A percentile compares a stretch with the other conserved stretches of the same genome.
These are phyloP conservation scores for Prionailurus bengalensis DNA, from an alignment of 2,113 vertebrate genomes.

Conservation along the genomic window DNA sequence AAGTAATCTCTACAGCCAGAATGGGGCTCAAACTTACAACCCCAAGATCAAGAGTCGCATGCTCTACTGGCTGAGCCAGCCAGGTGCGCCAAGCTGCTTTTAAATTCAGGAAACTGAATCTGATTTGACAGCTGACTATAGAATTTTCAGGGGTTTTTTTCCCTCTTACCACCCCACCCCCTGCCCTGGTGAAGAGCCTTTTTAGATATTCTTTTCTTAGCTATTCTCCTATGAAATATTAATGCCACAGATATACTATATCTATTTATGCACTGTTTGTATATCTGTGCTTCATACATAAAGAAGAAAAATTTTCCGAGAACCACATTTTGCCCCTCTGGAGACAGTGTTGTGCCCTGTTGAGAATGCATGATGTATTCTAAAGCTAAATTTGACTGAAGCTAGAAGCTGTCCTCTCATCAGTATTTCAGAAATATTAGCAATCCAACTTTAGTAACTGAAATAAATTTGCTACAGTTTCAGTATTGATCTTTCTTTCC, in stretches of 20 bases:
- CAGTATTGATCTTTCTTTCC: not conserved
- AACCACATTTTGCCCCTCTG: not conserved
- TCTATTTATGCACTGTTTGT: not conserved
- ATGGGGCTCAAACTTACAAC: not conserved
- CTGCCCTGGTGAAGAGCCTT: not conserved
- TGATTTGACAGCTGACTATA: not conserved
- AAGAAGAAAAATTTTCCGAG: conserved; percentile 23
- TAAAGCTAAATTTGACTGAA: not conserved
- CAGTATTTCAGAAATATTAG: conserved; percentile 22
- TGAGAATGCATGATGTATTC: not conserved
- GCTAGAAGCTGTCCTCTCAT: not conserved
- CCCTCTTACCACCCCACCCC: not conserved
- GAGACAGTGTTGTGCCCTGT: not conserved
- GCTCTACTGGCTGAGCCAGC: not conserved
- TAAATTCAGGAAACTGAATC: conserved; percentile 11
- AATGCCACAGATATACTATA: not conserved
- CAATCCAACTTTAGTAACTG: not conserved
- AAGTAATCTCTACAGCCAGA: not conserved
- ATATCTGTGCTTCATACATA: not conserved
- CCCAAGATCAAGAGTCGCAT: not conserved
- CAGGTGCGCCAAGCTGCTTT: not conserved
- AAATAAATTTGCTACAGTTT: not conserved
- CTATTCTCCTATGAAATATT: not conserved
- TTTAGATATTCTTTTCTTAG: not conserved
- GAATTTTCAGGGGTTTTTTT: not conserved